Percentiles rank a stretch among this genome's conserved stretches.
Evolutionary conservation across 2,797 vertebrate genomes (phyloP).

Genomic region (Glossophaga mutica): DNA sequence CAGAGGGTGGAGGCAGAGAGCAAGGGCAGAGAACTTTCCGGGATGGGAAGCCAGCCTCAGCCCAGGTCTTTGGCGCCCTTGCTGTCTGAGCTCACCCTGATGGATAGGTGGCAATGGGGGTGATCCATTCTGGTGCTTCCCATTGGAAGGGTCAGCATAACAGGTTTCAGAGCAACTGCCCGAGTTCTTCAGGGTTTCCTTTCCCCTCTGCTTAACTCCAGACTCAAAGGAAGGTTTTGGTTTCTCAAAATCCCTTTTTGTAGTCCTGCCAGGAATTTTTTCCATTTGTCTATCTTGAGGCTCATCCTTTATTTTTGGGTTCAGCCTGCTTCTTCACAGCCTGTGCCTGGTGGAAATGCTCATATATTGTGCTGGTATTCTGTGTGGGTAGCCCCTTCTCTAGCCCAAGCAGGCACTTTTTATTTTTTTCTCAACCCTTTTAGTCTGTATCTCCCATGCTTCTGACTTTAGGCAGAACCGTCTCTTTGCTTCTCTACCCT

Average conservation of each 20-base stretch:
- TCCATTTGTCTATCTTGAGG: neutral
- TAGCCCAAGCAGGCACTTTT: neutral
- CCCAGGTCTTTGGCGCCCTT: neutral
- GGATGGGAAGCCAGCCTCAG: slow-evolving; percentile 15
- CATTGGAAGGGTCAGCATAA: neutral
- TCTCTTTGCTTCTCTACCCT: neutral
- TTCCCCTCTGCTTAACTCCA: neutral
- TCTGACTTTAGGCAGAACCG: neutral
- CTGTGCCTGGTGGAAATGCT: neutral
- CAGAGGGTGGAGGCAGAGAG: slow-evolving; percentile 61
- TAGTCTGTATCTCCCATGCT: neutral
- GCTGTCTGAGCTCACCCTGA: neutral
- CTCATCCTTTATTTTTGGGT: neutral
- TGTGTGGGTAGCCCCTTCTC: neutral
- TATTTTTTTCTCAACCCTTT: neutral
- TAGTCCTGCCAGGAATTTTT: neutral
- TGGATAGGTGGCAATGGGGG: neutral
- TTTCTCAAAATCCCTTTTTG: neutral
- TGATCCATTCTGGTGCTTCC: neutral
- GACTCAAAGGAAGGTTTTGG: neutral
- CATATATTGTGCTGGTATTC: neutral
- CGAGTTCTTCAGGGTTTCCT: neutral
- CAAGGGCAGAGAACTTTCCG: neutral
- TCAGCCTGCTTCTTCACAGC: neutral
- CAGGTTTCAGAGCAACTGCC: neutral